Conservation (phyloP, 35 echinoderm and acorn worm genomes). For the Heliocidaris tuberculata region DNA sequence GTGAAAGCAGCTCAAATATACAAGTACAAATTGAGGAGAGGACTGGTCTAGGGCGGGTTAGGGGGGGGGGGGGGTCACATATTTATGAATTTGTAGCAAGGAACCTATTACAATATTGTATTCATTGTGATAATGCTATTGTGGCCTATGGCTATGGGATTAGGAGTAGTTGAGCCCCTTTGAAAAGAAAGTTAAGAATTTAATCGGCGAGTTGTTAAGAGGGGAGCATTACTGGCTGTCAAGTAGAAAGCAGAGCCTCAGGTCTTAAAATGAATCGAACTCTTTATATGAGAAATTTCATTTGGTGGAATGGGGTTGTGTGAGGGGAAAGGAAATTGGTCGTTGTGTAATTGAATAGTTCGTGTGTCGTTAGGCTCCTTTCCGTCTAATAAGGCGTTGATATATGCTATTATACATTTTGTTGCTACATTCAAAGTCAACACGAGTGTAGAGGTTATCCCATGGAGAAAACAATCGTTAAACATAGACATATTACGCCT, state of each 20-base stretch:
- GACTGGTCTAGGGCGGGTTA: background rate
- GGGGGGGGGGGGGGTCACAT: background rate
- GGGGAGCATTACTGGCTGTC: background rate
- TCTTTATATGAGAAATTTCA: background rate
- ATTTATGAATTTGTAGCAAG: background rate
- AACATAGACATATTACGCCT: no score
- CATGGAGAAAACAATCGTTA: background rate
- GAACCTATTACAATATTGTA: background rate
- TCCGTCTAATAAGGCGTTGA: background rate
- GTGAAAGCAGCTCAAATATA: background rate
- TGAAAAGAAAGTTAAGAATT: background rate
- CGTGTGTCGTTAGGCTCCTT: background rate
- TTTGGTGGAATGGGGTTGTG: background rate
- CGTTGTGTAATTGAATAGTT: background rate
- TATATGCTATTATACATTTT: background rate
- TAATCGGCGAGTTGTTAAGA: background rate
- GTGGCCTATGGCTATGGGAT: background rate
- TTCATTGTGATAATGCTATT: background rate
- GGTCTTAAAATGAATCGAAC: background rate
- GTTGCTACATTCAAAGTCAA: background rate
- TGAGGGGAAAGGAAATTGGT: background rate
- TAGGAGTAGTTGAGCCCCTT: background rate
- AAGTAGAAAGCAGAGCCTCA: background rate
- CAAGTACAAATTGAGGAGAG: background rate
- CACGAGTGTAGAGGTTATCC: background rate